A percentile compares a stretch with the other conserved stretches of the same genome.
Evolutionary conservation across 2,888 invertebrate genomes (phyloP).

Genomic region (Pachymerium ferrugineum): DNA sequence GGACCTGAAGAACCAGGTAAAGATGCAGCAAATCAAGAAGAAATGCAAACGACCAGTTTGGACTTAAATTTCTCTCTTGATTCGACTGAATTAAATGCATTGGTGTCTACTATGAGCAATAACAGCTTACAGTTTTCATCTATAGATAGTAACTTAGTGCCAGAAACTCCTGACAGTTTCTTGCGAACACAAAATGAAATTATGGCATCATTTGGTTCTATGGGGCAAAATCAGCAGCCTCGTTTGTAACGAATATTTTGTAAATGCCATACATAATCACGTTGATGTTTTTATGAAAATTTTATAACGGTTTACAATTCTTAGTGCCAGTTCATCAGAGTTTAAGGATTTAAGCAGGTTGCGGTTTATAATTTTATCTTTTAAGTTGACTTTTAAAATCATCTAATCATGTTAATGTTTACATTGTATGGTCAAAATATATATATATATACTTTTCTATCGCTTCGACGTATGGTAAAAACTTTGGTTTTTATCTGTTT

Average conservation of each 20-base stretch:
- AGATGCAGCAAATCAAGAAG: slow-evolving; percentile 1
- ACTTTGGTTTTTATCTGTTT: no score
- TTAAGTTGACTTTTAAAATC: no score
- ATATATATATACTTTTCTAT: no score
- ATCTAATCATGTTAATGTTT: no score
- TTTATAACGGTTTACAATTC: no score
- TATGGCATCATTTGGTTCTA: not conserved
- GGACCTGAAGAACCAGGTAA: not conserved
- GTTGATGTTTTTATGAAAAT: not conserved
- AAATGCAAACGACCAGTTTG: not conserved
- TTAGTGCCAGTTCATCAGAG: no score
- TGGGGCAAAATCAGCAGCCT: not conserved
- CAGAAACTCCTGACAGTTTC: not conserved
- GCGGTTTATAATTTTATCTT: no score
- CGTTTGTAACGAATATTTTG: not conserved
- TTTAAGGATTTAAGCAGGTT: no score
- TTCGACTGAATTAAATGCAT: slow-evolving; percentile 1
- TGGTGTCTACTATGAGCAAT: not conserved
- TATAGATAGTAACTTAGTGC: not conserved
- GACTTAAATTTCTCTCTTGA: slow-evolving; percentile 13
- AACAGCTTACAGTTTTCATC: slow-evolving; percentile 14
- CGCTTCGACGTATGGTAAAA: no score
- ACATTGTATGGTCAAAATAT: no score
- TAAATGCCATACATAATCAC: not conserved
- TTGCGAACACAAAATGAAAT: not conserved